phyloP scores from a whole-genome alignment of 37 sponge, comb jelly and placozoan species.

The Beroe forskalii region DNA sequence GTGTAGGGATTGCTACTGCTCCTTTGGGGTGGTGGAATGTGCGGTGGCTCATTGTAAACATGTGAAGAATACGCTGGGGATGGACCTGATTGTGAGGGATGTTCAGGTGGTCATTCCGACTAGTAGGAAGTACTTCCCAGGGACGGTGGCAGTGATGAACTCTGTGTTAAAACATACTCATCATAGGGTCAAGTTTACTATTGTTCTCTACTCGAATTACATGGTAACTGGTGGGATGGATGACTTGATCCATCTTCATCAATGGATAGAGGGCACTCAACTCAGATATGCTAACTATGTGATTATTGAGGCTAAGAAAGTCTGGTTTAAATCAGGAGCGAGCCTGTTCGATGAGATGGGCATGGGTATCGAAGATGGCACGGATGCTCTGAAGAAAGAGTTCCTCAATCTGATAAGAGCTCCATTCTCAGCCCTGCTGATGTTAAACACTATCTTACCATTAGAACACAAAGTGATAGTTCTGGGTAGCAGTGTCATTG shows the following conservation, averaged over 20 bases:
- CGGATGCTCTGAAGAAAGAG: neutral
- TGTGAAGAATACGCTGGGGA: neutral
- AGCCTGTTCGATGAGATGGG: neutral
- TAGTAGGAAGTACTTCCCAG: neutral
- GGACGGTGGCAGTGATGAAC: constrained; percentile 53
- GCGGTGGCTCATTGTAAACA: constrained; percentile 28
- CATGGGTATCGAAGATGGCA: neutral
- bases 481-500: neutral
- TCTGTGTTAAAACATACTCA: constrained; percentile 15
- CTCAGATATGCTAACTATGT: constrained; percentile 6
- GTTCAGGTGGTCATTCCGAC: constrained; percentile 43
- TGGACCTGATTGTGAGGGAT: constrained; percentile 31
- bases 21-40: constrained; percentile 48
- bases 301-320: neutral
- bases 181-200: constrained; percentile 7
- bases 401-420: neutral
- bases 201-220: neutral
- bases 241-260: neutral
- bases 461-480: constrained; percentile 36
- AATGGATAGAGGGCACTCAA: constrained; percentile 3
- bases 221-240: neutral
- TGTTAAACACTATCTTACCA: neutral
- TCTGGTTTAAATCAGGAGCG: neutral
- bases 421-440: neutral
- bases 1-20: constrained; percentile 54